A percentile compares a stretch with the other conserved stretches of the same genome.
Conservation (phyloP, 2,888 invertebrate species). For the Micoletzkya japonica region DNA sequence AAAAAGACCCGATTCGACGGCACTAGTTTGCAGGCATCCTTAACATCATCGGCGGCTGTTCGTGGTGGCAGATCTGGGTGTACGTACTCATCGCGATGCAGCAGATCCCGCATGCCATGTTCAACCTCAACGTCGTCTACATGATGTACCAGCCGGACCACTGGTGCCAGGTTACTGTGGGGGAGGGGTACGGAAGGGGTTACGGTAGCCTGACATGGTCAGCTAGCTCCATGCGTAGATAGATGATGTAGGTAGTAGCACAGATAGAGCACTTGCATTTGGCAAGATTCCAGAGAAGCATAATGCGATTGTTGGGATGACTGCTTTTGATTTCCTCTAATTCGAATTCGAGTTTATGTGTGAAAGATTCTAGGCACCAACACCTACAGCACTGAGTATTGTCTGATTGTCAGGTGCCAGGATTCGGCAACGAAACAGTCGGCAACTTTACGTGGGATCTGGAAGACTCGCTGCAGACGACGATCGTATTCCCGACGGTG, state of each 20-base stretch:
- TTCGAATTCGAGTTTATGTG: no score
- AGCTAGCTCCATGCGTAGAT: no score
- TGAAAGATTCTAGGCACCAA: no score
- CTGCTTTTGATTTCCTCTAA: no score
- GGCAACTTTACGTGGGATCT: conserved; percentile 45
- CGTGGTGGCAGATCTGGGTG: conserved; percentile 64
- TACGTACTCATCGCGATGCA: conserved; percentile 62
- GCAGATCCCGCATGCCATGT: conserved; percentile 64
- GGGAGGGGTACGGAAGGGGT: not conserved
- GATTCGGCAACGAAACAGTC: conserved; percentile 43
- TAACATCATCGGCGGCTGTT: conserved; percentile 64
- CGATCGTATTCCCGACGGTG: conserved; percentile 54
- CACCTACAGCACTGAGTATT: no score
- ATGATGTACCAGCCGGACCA: conserved; percentile 62
- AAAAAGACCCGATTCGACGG: no score
- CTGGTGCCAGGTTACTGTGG: conserved; percentile 48
- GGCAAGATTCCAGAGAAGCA: no score
- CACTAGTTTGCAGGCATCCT: conserved; percentile 51
- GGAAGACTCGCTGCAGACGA: conserved; percentile 47
- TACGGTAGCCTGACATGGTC: conserved; percentile 14
- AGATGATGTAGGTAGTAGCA: no score
- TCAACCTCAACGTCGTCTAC: conserved; percentile 63
- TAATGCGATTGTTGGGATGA: no score
- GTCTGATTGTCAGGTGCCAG: conserved; percentile 54
- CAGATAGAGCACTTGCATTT: no score